Evolutionary conservation across 2,888 invertebrate genomes (phyloP).

Genomic region (Nipponacmea schrenckii): DNA sequence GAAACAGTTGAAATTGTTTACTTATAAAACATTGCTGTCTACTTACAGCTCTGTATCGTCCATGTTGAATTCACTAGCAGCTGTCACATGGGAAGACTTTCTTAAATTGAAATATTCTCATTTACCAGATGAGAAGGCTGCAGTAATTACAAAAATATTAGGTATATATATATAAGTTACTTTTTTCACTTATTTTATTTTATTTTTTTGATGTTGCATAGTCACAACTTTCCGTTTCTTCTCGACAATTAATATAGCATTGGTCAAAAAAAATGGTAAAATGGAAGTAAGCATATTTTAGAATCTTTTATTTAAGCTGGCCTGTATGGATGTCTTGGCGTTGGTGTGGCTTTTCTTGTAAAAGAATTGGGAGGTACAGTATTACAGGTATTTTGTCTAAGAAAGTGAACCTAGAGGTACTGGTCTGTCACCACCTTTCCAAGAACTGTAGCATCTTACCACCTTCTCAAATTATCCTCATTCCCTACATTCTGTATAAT

Average conservation of each 20-base stretch:
- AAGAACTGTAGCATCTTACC: too few relatives aligned
- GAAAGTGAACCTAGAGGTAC: too few relatives aligned
- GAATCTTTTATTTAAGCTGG: conserved; percentile 26
- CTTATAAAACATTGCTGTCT: background rate
- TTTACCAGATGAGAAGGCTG: conserved; percentile 38
- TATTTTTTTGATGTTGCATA: background rate
- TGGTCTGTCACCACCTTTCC: too few relatives aligned
- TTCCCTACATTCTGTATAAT: background rate
- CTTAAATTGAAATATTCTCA: conserved; percentile 30
- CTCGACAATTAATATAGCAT: background rate
- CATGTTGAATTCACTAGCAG: conserved; percentile 52
- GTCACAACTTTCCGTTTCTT: conserved; percentile 11
- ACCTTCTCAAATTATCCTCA: too few relatives aligned
- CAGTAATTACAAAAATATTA: conserved; percentile 39
- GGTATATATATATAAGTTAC: conserved; percentile 30
- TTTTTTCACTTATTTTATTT: background rate
- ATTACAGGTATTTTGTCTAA: conserved; percentile 41
- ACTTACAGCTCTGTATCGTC: conserved; percentile 50
- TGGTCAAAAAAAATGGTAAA: background rate
- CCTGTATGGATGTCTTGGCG: conserved; percentile 38
- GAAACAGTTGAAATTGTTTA: too few relatives aligned
- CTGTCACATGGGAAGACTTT: conserved; percentile 56
- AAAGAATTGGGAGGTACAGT: conserved; percentile 49
- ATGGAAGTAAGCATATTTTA: background rate
- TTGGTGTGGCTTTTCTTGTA: conserved; percentile 52